Evolutionary conservation across 2,888 invertebrate genomes (phyloP).

Genomic region (Cataglyphis altisquamis): DNA sequence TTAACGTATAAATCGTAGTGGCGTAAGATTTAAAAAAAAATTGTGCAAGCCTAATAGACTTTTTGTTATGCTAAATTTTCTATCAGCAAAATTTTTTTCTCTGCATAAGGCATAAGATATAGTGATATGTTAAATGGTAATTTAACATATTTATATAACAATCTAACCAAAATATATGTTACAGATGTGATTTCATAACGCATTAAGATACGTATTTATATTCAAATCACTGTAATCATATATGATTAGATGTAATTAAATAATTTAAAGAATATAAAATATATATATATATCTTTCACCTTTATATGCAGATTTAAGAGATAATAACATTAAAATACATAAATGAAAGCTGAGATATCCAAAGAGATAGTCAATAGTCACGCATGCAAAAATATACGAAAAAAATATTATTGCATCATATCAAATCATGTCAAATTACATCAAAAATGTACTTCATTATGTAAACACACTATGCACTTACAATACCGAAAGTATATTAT

Average conservation of each 20-base stretch:
- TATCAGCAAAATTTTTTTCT: constrained; percentile 1
- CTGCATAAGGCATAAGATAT: neutral
- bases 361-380: constrained; percentile 66
- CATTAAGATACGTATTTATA: constrained; percentile 46
- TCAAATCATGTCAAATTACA: constrained; percentile 31
- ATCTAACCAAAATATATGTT: neutral
- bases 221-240: constrained; percentile 57
- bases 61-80: neutral
- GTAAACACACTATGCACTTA: neutral
- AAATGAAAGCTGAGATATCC: constrained; percentile 65
- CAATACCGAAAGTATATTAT: constrained; percentile 1
- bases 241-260: constrained; percentile 65
- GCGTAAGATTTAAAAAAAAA: constrained; percentile 1
- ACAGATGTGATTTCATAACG: constrained; percentile 4
- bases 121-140: neutral
- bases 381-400: neutral
- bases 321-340: constrained; percentile 78
- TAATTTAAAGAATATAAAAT: constrained; percentile 77
- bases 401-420: constrained; percentile 8
- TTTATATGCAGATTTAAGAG: constrained; percentile 62
- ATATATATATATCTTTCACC: constrained; percentile 54
- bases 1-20: neutral
- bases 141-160: neutral
- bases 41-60: neutral
- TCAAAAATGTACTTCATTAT: constrained; percentile 7